These are phyloP conservation scores for Thamnaconus septentrionalis DNA, from an alignment of 2,113 vertebrate species.

Conservation along the genomic window DNA sequence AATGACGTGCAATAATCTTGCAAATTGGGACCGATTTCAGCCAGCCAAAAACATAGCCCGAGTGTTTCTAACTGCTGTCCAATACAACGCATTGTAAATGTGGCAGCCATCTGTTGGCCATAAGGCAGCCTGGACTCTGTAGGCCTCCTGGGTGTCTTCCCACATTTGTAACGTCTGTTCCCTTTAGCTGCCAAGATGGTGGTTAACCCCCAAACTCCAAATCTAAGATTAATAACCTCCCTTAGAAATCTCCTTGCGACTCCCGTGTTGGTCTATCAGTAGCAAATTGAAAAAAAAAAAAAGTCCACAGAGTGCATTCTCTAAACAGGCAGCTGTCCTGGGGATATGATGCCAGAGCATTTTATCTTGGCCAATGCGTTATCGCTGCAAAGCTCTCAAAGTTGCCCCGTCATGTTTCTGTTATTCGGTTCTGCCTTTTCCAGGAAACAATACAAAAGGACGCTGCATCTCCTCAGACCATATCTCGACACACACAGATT, in stretches of 20 bases:
- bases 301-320: not conserved
- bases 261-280: not conserved
- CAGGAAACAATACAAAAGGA: slow-evolving; percentile 25
- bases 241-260: not conserved
- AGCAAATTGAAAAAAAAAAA: not conserved
- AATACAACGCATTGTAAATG: not conserved
- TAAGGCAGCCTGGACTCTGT: not conserved
- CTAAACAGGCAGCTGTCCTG: not conserved
- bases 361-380: not conserved
- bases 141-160: slow-evolving; percentile 6
- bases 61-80: not conserved
- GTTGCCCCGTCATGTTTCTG: not conserved
- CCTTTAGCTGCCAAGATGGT: slow-evolving; percentile 3
- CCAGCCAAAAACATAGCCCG: not conserved
- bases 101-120: slow-evolving; percentile 10
- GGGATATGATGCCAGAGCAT: not conserved
- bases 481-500: slow-evolving; percentile 68
- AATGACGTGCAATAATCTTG: too few relatives aligned
- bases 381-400: too few relatives aligned
- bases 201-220: slow-evolving; percentile 1
- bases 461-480: slow-evolving; percentile 45
- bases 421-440: slow-evolving; percentile 24
- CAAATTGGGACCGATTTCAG: not conserved
- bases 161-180: slow-evolving; percentile 7
- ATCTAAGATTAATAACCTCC: slow-evolving; percentile 2